Conservation (phyloP, 2,888 invertebrate genomes). For the Caenorhabditis uteleia region DNA sequence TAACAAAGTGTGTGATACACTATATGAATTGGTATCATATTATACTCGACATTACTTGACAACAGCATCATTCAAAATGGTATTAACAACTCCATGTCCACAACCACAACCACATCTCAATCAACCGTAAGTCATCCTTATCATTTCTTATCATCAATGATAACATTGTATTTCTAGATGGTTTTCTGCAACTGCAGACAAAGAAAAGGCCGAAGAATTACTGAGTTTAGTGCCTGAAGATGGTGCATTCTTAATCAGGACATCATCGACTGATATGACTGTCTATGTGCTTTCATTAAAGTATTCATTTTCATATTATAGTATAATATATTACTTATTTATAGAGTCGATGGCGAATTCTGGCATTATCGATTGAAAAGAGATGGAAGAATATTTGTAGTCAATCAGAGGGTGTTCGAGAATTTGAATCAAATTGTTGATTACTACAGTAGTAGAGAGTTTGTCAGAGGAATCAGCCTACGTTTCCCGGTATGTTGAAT, state of each 20-base stretch:
- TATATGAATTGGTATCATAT: constrained; percentile 69
- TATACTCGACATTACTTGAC: constrained; percentile 59
- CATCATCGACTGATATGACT: constrained; percentile 84
- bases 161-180: constrained; percentile 46
- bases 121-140: no score
- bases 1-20: constrained; percentile 64
- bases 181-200: constrained; percentile 64
- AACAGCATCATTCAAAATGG: constrained; percentile 56
- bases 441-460: constrained; percentile 87
- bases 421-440: constrained; percentile 90
- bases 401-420: constrained; percentile 84
- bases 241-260: constrained; percentile 91
- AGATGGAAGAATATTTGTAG: constrained; percentile 69
- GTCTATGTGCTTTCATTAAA: constrained; percentile 94
- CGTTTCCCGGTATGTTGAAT: constrained; percentile 72
- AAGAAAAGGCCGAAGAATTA: constrained; percentile 77
- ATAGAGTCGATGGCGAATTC: constrained; percentile 87
- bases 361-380: constrained; percentile 94
- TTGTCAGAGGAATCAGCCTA: constrained; percentile 89
- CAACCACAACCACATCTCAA: constrained; percentile 69
- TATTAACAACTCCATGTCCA: constrained; percentile 64
- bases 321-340: not conserved
- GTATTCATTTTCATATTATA: constrained; percentile 71
- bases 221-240: constrained; percentile 80
- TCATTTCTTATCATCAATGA: constrained; percentile 1